These are phyloP conservation scores for Ectobius pallidus DNA, from an alignment of 2,888 invertebrate species.

Conservation along the genomic window DNA sequence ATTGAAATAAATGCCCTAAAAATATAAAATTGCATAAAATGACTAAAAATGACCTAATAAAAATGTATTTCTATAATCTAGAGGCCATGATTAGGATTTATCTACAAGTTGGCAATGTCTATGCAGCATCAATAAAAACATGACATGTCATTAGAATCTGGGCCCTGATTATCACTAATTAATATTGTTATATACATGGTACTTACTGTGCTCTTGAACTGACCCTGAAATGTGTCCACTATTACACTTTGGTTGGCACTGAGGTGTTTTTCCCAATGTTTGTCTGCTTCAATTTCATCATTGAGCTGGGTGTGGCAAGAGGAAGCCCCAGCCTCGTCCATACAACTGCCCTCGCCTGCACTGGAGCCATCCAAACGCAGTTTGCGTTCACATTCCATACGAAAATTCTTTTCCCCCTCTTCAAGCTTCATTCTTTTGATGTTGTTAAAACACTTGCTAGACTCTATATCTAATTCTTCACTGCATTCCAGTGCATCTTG, in stretches of 20 bases:
- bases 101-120: no score
- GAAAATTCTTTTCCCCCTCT: constrained; percentile 53
- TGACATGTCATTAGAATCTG: no score
- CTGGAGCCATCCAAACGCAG: constrained; percentile 35
- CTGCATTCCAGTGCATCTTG: constrained; percentile 32
- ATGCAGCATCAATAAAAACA: no score
- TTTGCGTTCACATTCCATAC: constrained; percentile 48
- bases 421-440: constrained; percentile 55
- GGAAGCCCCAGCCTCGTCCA: constrained; percentile 26
- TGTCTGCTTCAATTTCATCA: constrained; percentile 57
- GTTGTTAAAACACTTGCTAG: constrained; percentile 46
- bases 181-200: no score
- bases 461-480: constrained; percentile 30
- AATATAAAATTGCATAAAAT: no score
- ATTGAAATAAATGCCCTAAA: no score
- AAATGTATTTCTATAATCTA: no score
- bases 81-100: no score
- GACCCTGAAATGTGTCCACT: constrained; percentile 68
- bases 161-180: no score
- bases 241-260: constrained; percentile 63
- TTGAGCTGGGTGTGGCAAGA: constrained; percentile 38
- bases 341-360: constrained; percentile 42
- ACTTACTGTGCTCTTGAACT: constrained; percentile 67
- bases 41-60: no score
- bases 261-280: constrained; percentile 63